Conservation (phyloP, 2,888 invertebrate genomes). For the Cheilosia impressa region DNA sequence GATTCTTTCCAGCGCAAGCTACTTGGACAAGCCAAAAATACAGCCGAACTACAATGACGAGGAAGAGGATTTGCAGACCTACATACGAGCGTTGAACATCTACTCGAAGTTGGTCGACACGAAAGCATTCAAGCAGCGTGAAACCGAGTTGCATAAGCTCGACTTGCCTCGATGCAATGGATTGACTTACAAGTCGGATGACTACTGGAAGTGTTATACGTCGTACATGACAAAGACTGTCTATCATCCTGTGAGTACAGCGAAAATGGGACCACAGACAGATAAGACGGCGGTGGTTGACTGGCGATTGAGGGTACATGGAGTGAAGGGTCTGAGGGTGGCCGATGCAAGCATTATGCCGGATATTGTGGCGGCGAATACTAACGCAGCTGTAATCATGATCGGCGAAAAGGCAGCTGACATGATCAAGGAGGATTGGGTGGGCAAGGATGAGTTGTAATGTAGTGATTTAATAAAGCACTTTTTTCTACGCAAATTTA, state of each 20-base stretch:
- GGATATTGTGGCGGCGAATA: conserved; percentile 86
- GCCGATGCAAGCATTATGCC: conserved; percentile 89
- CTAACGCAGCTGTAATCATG: conserved; percentile 87
- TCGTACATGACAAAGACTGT: conserved; percentile 91
- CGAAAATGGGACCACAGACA: conserved; percentile 86
- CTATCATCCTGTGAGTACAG: conserved; percentile 89
- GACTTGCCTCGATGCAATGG: conserved; percentile 92
- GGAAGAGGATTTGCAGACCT: conserved; percentile 84
- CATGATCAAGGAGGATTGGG: conserved; percentile 86
- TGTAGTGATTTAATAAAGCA: background rate
- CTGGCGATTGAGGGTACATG: conserved; percentile 85
- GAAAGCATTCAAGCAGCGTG: conserved; percentile 81
- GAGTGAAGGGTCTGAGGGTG: conserved; percentile 85
- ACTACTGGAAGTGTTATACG: conserved; percentile 94
- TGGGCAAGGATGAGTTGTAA: conserved; percentile 66
- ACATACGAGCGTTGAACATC: conserved; percentile 81
- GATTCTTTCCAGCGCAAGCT: conserved; percentile 84
- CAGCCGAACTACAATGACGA: conserved; percentile 86
- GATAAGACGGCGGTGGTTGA: conserved; percentile 85
- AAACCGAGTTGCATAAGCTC: conserved; percentile 85
- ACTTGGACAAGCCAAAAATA: conserved; percentile 85
- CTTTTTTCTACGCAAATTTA: background rate
- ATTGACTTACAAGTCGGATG: conserved; percentile 88
- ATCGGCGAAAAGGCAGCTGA: conserved; percentile 88
- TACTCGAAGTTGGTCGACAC: conserved; percentile 82